Evolutionary conservation across 1,140 invertebrate genomes (phyloP).

Genomic region (Meloidogyne chitwoodi): DNA sequence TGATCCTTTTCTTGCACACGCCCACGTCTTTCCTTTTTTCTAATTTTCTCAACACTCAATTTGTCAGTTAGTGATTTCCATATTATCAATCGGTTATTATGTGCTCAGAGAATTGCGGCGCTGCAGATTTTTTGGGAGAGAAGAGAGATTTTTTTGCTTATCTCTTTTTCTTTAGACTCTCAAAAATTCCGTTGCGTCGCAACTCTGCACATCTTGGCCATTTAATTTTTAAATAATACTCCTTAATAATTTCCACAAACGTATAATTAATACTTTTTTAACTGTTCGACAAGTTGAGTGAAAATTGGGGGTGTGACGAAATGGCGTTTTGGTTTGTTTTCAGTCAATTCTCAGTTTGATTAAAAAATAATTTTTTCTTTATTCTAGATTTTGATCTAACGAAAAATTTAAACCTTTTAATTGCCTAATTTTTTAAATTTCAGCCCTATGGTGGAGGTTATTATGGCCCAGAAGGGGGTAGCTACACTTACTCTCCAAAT

Average conservation of each 20-base stretch:
- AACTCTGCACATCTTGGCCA: slow-evolving; percentile 14
- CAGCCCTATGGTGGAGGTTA: not conserved
- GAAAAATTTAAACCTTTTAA: too few relatives aligned
- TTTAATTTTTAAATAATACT: too few relatives aligned
- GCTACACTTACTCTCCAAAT: not conserved
- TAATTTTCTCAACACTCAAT: not conserved
- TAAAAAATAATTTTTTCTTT: too few relatives aligned
- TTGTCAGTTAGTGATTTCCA: not conserved
- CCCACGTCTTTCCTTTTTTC: not conserved
- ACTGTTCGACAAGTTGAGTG: not conserved
- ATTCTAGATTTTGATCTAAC: too few relatives aligned
- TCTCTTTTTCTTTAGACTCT: slow-evolving; percentile 29
- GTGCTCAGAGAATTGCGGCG: slow-evolving; percentile 33
- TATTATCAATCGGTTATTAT: not conserved
- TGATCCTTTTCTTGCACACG: not conserved
- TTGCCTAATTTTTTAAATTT: not conserved
- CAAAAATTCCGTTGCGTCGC: slow-evolving; percentile 51
- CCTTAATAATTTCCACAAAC: not conserved
- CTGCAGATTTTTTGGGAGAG: slow-evolving; percentile 45
- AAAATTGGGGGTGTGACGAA: not conserved
- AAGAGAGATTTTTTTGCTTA: too few relatives aligned
- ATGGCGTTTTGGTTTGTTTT: not conserved
- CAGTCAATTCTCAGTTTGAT: too few relatives aligned
- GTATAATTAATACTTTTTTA: not conserved
- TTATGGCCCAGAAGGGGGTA: not conserved